A percentile compares a stretch with the other conserved stretches of the same genome.
Conservation (phyloP, 2,888 invertebrate genomes). For the Oxycera nigricornis region DNA sequence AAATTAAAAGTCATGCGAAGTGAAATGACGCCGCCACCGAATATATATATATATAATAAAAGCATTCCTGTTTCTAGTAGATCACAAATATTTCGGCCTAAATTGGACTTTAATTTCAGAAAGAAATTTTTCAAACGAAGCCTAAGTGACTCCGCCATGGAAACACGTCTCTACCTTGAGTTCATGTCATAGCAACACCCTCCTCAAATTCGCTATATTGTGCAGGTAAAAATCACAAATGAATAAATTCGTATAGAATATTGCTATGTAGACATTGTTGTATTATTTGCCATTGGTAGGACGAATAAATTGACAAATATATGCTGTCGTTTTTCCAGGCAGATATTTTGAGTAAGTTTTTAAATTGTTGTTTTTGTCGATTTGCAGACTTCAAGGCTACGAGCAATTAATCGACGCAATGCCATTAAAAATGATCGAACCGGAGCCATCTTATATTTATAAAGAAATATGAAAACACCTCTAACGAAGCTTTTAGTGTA, state of each 20-base stretch:
- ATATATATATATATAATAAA: too few relatives aligned
- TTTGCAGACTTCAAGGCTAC: background rate
- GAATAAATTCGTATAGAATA: background rate
- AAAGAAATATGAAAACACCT: background rate
- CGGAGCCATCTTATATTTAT: background rate
- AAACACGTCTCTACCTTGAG: constrained; percentile 47
- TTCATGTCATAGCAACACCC: constrained; percentile 61
- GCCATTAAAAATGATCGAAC: background rate
- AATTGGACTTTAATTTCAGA: constrained; percentile 36
- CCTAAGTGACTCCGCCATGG: constrained; percentile 40
- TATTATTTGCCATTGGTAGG: background rate
- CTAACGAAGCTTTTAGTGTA: background rate
- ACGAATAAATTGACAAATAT: background rate
- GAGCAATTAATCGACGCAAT: background rate
- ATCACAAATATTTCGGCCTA: background rate
- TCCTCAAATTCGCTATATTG: constrained; percentile 18
- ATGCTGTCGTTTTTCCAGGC: background rate
- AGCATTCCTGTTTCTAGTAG: background rate
- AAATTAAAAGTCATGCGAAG: background rate
- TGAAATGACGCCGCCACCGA: too few relatives aligned
- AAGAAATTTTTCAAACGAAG: constrained; percentile 24
- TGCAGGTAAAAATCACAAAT: constrained; percentile 8
- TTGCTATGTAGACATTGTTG: background rate
- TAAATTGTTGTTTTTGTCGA: background rate
- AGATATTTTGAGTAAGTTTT: background rate